These are phyloP conservation scores for Tragelaphus oryx DNA, from an alignment of 2,797 vertebrate species.

Conservation along the genomic window DNA sequence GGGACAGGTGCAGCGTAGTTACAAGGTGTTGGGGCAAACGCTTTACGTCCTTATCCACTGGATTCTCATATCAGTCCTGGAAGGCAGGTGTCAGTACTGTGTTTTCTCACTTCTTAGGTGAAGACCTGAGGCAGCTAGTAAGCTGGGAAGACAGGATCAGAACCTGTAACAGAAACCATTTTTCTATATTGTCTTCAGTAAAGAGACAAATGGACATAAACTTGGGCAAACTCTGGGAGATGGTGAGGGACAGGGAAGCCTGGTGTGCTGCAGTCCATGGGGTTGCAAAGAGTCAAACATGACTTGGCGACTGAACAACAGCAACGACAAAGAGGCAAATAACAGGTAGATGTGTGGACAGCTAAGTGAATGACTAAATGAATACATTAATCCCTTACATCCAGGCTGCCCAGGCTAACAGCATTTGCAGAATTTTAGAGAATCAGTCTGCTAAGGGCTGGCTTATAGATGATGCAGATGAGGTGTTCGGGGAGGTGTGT, in stretches of 20 bases:
- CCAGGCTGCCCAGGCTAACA: background rate
- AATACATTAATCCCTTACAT: background rate
- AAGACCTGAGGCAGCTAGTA: background rate
- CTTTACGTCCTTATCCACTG: background rate
- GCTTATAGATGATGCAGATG: background rate
- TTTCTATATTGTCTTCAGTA: background rate
- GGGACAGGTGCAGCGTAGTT: fast-evolving
- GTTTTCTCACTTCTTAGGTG: background rate
- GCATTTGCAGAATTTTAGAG: background rate
- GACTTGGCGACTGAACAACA: background rate
- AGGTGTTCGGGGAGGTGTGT: background rate
- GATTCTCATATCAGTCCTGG: background rate
- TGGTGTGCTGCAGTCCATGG: background rate
- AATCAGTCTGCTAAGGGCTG: background rate
- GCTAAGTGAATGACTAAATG: background rate
- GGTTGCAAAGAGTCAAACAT: background rate
- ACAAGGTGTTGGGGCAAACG: background rate
- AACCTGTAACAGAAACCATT: background rate
- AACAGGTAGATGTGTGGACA: background rate
- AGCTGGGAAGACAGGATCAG: background rate
- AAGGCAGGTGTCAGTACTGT: background rate
- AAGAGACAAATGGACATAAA: background rate
- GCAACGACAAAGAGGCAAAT: background rate
- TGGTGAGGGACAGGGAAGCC: background rate
- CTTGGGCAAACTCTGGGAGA: background rate